These are phyloP conservation scores for Cisticola juncidis DNA, from an alignment of 2,113 vertebrate genomes.

Conservation along the genomic window DNA sequence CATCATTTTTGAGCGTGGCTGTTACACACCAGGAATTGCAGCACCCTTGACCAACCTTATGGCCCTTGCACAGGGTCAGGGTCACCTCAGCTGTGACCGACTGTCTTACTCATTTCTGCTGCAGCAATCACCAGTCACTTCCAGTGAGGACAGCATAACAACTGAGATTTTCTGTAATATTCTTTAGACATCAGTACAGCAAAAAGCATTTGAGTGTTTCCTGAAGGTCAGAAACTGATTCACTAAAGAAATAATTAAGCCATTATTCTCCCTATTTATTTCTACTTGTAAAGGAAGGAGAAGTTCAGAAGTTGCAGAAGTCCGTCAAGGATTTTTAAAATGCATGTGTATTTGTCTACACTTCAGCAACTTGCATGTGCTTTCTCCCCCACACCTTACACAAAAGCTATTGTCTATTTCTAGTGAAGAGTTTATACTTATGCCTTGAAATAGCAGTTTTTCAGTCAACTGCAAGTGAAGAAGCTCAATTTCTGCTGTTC, in stretches of 20 bases:
- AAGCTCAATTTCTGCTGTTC: not conserved
- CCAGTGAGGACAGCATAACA: fast-evolving
- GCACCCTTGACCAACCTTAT: not conserved
- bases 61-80: not conserved
- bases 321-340: not conserved
- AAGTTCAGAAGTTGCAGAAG: not conserved
- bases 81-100: not conserved
- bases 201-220: not conserved
- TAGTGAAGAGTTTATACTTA: not conserved
- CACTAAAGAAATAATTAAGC: not conserved
- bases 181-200: not conserved
- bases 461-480: not conserved
- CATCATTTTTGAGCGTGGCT: not conserved
- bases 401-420: not conserved
- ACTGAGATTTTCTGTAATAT: not conserved
- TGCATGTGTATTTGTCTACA: not conserved
- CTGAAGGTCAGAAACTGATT: not conserved
- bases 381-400: not conserved
- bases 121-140: not conserved
- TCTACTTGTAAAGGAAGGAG: not conserved
- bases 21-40: not conserved
- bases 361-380: fast-evolving
- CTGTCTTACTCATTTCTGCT: not conserved
- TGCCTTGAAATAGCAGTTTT: not conserved
- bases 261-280: not conserved